A percentile compares a stretch with the other conserved stretches of the same genome.
Conservation (phyloP, 23 tunicate genomes). For the Trididemnum clinides region DNA sequence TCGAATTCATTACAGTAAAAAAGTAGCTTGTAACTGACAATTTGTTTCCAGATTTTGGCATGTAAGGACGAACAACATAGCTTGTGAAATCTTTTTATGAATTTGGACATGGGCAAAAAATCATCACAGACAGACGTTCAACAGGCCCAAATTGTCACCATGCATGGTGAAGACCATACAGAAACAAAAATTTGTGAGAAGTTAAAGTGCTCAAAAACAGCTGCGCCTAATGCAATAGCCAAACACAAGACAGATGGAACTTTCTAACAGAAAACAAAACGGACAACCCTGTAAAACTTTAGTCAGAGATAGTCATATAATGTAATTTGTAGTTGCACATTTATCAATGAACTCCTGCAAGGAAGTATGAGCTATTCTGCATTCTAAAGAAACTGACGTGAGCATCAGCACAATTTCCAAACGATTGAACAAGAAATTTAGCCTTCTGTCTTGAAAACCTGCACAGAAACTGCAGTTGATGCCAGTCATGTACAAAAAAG, state of each 20-base stretch:
- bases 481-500: not conserved
- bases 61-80: not conserved
- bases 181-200: not conserved
- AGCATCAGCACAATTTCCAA: no score
- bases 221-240: not conserved
- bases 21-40: no score
- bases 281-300: not conserved
- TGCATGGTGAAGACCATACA: not conserved
- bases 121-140: not conserved
- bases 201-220: not conserved
- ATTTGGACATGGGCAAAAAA: not conserved
- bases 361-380: not conserved
- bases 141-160: not conserved
- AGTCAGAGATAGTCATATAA: not conserved
- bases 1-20: not conserved
- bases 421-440: not conserved
- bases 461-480: no score
- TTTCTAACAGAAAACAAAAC: not conserved
- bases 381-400: no score
- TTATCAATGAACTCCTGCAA: not conserved
- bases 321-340: not conserved
- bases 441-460: no score
- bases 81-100: not conserved
- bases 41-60: no score
- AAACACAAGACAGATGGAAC: not conserved